These are phyloP conservation scores for Holcopasites calliopsidis DNA, from an alignment of 1,140 invertebrate species.

Conservation along the genomic window DNA sequence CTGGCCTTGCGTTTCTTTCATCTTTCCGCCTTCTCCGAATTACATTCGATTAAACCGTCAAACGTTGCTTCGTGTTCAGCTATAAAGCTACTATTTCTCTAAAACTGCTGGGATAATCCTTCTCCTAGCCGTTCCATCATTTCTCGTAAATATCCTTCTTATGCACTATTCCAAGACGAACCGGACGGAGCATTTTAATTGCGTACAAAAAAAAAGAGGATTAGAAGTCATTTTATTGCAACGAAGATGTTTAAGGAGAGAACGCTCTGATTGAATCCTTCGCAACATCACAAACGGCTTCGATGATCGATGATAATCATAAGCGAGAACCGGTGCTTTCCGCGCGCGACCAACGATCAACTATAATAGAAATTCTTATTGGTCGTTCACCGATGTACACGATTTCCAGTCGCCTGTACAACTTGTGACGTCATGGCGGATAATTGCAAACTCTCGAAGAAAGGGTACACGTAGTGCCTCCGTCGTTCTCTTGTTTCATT, in stretches of 20 bases:
- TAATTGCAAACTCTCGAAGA: slow-evolving; percentile 21
- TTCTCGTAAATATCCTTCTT: slow-evolving; percentile 6
- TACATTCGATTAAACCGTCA: slow-evolving; percentile 57
- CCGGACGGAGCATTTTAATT: slow-evolving; percentile 24
- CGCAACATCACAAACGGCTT: not conserved
- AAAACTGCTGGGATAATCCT: slow-evolving; percentile 27
- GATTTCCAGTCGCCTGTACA: not conserved
- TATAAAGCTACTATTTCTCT: slow-evolving; percentile 16
- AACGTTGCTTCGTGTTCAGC: slow-evolving; percentile 26
- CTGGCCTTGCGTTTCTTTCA: slow-evolving; percentile 76
- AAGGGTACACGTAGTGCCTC: not conserved
- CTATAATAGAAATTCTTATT: slow-evolving; percentile 6
- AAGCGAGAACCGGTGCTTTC: not conserved
- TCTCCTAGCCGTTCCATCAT: not conserved
- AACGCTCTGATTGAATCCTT: too few relatives aligned
- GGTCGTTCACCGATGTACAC: not conserved
- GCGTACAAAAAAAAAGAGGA: not conserved
- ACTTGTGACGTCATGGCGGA: not conserved
- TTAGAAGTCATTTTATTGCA: not conserved
- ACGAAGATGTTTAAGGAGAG: too few relatives aligned
- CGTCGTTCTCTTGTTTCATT: slow-evolving; percentile 29
- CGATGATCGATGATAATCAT: not conserved
- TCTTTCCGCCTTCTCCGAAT: slow-evolving; percentile 64
- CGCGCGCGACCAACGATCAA: not conserved
- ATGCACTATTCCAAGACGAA: not conserved